Evolutionary conservation across 2,888 invertebrate genomes (phyloP).

Genomic region (Tachina grossa): DNA sequence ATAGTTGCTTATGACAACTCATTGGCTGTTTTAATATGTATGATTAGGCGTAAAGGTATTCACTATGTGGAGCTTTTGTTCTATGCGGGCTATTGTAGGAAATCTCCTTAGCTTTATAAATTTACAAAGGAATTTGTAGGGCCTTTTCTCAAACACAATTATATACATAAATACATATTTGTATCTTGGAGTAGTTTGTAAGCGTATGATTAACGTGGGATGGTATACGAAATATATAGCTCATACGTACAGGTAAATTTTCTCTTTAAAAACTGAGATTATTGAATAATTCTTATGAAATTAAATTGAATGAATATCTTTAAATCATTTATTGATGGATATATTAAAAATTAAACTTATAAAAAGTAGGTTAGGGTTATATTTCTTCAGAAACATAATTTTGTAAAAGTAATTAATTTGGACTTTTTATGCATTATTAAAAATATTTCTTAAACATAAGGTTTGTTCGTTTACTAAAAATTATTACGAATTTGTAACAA

Average conservation of each 20-base stretch:
- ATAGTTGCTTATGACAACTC: conserved; percentile 51
- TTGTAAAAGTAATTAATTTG: no score
- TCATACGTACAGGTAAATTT: neutral
- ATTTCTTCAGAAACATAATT: no score
- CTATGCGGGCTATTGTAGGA: conserved; percentile 6
- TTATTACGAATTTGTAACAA: no score
- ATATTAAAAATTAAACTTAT: no score
- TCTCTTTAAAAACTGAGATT: no score
- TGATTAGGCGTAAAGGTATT: conserved; percentile 12
- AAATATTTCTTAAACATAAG: no score
- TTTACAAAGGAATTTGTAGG: neutral
- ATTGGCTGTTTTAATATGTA: conserved; percentile 28
- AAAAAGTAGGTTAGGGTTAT: no score
- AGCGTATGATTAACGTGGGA: neutral
- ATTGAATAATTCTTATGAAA: no score
- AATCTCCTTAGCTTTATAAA: neutral
- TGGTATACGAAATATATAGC: neutral
- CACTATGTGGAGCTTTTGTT: neutral
- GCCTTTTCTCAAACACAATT: neutral
- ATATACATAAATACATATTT: neutral
- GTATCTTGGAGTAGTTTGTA: neutral
- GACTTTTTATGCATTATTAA: no score
- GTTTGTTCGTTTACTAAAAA: no score
- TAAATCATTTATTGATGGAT: no score
- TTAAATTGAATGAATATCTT: no score